Evolutionary conservation across 2,888 invertebrate species (phyloP), one percentile per base, ranked within the genome.

Genomic region (Drepana falcataria): DNA sequence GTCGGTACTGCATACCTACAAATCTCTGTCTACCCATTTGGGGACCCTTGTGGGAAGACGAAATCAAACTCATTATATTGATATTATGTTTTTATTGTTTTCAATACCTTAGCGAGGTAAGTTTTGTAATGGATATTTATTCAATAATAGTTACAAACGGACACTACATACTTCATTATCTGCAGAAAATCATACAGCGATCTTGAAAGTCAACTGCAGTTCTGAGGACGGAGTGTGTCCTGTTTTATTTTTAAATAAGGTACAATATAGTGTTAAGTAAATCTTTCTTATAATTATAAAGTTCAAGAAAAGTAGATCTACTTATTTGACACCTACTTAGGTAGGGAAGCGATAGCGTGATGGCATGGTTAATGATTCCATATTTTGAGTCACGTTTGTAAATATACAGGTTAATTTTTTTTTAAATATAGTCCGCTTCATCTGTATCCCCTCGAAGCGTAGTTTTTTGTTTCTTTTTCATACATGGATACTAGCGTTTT

Each of bases 331-430:
- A 80, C 81, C 80, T 82, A 86, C 82, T 68, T 68, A 70, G 75
- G 84, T 83, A 87, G 86, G 82, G 71, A 88, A 89, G 87, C 88
- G 72, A 75, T 82, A 88, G 89, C 89, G 86, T 86, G 87, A 88
- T 82, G 71, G 76, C 63, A 83, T 81, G 84, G 49, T 60, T 58
- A 56, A 57, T 48, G 55, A 54, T 41, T 52, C 35, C 34, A 49
- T 52, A 56, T 57, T 54, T 56, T 57, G 61, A 58, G 49, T 47
- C 62, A 54, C 55, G 49, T 53, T 53, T 59, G 54, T 41, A 37
- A 21, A 21, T 21, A 21, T 21, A 21, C 21, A 21, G 21, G 21
- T 21, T 21, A 21, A 21, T 21, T 21, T 21, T 21, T 21, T 21
- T 21, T 21, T 21, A 21, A 21, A 0, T 21, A 21, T 21, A 21